These are phyloP conservation scores for Percopsis transmontana DNA, from an alignment of 2,113 vertebrate species.

Conservation along the genomic window DNA sequence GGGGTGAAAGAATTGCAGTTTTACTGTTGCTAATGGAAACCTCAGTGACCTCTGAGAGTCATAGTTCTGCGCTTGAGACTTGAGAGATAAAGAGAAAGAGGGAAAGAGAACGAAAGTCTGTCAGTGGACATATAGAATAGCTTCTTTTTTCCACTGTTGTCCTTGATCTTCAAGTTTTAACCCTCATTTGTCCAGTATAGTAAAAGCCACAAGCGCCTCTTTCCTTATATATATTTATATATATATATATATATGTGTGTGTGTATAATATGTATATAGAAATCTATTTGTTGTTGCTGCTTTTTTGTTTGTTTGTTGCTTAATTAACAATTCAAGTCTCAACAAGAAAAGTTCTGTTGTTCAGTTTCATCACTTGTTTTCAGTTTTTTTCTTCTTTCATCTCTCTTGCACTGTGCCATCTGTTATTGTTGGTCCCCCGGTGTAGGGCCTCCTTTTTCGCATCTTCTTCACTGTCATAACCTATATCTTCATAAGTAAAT, in stretches of 20 bases:
- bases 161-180: constrained; percentile 83
- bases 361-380: constrained; percentile 69
- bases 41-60: constrained; percentile 77
- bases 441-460: constrained; percentile 48
- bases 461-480: constrained; percentile 45
- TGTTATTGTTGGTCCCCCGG: constrained; percentile 64
- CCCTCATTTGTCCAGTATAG: constrained; percentile 84
- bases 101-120: constrained; percentile 76
- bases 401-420: constrained; percentile 68
- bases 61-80: constrained; percentile 72
- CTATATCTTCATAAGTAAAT: constrained; percentile 77
- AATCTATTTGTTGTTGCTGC: constrained; percentile 83
- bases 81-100: constrained; percentile 77
- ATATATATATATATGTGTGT: constrained; percentile 60
- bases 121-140: constrained; percentile 72
- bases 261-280: constrained; percentile 85
- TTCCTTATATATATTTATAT: constrained; percentile 64
- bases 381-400: constrained; percentile 43
- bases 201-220: constrained; percentile 82
- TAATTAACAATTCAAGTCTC: constrained; percentile 83
- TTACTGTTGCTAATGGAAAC: constrained; percentile 80
- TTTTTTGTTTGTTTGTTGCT: constrained; percentile 82
- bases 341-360: constrained; percentile 79
- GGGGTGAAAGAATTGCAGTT: constrained; percentile 82
- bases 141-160: constrained; percentile 72